phyloP scores from a whole-genome alignment of 2,113 vertebrate genomes.

The Neopipo cinnamomea region DNA sequence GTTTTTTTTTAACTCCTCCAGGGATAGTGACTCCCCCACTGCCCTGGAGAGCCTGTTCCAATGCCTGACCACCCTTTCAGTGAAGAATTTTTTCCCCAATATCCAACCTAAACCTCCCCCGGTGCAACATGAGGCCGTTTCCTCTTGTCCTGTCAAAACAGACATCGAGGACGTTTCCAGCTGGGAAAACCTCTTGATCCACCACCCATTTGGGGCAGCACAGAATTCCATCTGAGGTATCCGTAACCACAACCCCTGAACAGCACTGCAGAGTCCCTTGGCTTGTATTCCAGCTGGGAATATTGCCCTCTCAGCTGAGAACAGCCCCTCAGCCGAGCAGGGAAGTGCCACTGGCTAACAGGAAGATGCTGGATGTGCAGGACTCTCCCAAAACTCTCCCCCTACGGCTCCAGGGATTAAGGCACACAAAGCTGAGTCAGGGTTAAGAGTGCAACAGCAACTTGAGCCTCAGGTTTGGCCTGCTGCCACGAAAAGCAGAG shows the following conservation, averaged over 20 bases:
- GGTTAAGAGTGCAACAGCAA: constrained; percentile 28
- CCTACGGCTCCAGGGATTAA: neutral
- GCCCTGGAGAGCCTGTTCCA: neutral
- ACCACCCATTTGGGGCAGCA: neutral
- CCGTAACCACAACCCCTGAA: neutral
- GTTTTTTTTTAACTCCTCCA: neutral
- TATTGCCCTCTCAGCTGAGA: neutral
- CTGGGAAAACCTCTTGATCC: neutral
- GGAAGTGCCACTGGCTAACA: neutral
- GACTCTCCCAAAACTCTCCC: neutral
- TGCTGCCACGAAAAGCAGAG: neutral
- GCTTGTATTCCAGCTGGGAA: neutral
- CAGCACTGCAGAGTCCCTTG: neutral
- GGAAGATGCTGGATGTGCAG: neutral
- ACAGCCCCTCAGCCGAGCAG: neutral
- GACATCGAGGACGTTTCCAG: neutral
- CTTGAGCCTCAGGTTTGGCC: neutral
- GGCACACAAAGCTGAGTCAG: neutral
- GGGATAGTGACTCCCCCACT: neutral
- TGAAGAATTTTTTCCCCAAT: neutral
- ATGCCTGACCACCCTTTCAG: neutral
- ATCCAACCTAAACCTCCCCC: neutral
- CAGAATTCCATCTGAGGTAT: neutral
- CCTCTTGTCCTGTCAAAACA: neutral
- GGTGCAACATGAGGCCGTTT: neutral